Evolutionary conservation across 1,140 invertebrate species (phyloP).

Genomic region (Calliphora vicina): DNA sequence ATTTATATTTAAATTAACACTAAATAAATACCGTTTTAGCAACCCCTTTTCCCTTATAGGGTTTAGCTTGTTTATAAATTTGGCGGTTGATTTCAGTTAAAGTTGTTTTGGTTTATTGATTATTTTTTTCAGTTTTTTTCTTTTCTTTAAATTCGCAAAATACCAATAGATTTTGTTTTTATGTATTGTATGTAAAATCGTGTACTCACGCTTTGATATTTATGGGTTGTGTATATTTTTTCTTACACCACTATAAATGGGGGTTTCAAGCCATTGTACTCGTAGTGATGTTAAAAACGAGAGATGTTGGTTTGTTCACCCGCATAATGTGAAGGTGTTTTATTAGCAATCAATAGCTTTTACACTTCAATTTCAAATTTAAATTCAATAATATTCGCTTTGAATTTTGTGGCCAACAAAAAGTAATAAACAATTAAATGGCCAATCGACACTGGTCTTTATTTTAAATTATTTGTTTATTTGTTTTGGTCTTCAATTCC

Average conservation of each 20-base stretch:
- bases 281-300: not conserved
- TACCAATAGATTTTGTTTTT: not conserved
- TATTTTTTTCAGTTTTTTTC: too few species aligned
- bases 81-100: too few species aligned
- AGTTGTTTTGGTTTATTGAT: too few species aligned
- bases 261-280: not conserved
- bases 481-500: not conserved
- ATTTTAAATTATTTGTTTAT: not conserved
- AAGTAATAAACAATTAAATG: not conserved
- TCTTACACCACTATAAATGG: not conserved
- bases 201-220: slow-evolving; percentile 4
- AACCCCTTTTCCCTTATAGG: too few species aligned
- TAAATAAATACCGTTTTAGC: too few species aligned
- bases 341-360: not conserved
- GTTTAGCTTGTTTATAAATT: too few species aligned
- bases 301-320: slow-evolving; percentile 27
- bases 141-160: not conserved
- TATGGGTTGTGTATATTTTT: not conserved
- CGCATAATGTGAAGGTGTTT: slow-evolving; percentile 22
- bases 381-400: not conserved
- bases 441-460: not conserved
- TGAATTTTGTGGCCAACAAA: not conserved
- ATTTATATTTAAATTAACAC: too few species aligned
- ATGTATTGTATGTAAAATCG: not conserved
- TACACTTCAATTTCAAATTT: not conserved